These are phyloP conservation scores for Lamellibrachia satsuma DNA, from an alignment of 2,888 invertebrate genomes.

Conservation along the genomic window DNA sequence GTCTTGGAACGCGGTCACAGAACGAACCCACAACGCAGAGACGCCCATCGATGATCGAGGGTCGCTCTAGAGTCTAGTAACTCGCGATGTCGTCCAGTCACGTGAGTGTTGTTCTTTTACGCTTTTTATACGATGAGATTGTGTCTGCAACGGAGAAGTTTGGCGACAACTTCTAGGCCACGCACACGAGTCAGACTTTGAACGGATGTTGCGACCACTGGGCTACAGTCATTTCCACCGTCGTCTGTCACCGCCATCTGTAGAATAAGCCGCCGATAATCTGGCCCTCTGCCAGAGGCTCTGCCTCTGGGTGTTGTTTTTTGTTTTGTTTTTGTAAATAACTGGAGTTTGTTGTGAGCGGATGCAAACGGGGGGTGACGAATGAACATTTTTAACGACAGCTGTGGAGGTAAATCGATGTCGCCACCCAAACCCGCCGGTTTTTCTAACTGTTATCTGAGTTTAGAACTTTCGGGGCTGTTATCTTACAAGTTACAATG, in stretches of 20 bases:
- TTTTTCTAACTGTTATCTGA: background rate
- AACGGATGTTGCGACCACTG: background rate
- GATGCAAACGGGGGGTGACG: background rate
- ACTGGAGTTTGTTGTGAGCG: background rate
- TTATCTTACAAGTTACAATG: background rate
- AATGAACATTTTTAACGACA: background rate
- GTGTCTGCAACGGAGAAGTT: background rate
- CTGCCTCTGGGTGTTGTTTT: too few species aligned
- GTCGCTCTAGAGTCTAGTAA: background rate
- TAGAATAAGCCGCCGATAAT: background rate
- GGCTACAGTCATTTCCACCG: background rate
- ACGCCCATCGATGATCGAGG: background rate
- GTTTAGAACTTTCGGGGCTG: background rate
- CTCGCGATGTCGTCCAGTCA: background rate
- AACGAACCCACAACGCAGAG: background rate
- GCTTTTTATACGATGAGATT: background rate
- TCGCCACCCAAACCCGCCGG: background rate
- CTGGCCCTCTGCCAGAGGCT: background rate
- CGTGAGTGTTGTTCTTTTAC: slow-evolving; percentile 6
- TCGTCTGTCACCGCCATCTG: background rate
- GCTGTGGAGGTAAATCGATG: background rate
- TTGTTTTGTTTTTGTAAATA: background rate
- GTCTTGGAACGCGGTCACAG: background rate
- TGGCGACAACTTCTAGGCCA: background rate
- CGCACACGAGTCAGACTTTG: background rate